Evolutionary conservation across 30 jellyfish, hydroid and myxozoan species (phyloP).

Genomic region (Calvadosia cruxmelitensis): DNA sequence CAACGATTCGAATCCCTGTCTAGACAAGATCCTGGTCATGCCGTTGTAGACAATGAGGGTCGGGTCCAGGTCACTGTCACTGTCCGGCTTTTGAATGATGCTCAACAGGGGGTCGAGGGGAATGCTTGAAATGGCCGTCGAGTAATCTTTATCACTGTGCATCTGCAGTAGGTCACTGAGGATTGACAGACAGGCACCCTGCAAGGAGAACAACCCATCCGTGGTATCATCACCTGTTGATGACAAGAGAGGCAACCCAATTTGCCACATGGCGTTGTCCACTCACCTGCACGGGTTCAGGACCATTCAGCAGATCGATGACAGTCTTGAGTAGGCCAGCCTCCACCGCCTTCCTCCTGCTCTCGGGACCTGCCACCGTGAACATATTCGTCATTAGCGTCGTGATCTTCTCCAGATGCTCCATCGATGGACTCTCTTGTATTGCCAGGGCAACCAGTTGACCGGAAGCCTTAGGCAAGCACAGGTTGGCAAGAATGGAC

Average conservation of each 20-base stretch:
- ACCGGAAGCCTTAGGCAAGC: slow-evolving; percentile 87
- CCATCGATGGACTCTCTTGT: slow-evolving; percentile 30
- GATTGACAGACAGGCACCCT: slow-evolving; percentile 85
- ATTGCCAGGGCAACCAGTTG: slow-evolving; percentile 69
- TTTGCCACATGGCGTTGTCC: too few relatives aligned
- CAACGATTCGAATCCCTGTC: neutral
- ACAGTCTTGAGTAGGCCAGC: slow-evolving; percentile 93
- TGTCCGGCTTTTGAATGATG: slow-evolving; percentile 42
- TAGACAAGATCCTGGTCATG: neutral
- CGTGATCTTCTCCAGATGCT: slow-evolving; percentile 60
- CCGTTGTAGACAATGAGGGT: neutral
- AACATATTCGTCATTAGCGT: slow-evolving; percentile 58
- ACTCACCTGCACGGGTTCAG: slow-evolving; percentile 94
- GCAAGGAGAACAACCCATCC: neutral
- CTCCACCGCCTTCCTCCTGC: slow-evolving; percentile 66
- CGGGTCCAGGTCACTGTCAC: neutral
- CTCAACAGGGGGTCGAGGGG: slow-evolving; percentile 78
- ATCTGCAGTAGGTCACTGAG: slow-evolving; percentile 71
- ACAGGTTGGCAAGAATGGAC: slow-evolving; percentile 68
- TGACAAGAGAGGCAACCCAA: too few relatives aligned
- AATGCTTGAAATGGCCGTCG: slow-evolving; percentile 70
- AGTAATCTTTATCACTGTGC: slow-evolving; percentile 77
- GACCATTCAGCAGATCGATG: slow-evolving; percentile 79
- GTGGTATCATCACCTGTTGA: too few relatives aligned
- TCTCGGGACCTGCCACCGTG: slow-evolving; percentile 84